Percentiles rank a stretch among this genome's conserved stretches.
Evolutionary conservation across 2,888 invertebrate species (phyloP).

Genomic region (Pseudococcus longispinus): DNA sequence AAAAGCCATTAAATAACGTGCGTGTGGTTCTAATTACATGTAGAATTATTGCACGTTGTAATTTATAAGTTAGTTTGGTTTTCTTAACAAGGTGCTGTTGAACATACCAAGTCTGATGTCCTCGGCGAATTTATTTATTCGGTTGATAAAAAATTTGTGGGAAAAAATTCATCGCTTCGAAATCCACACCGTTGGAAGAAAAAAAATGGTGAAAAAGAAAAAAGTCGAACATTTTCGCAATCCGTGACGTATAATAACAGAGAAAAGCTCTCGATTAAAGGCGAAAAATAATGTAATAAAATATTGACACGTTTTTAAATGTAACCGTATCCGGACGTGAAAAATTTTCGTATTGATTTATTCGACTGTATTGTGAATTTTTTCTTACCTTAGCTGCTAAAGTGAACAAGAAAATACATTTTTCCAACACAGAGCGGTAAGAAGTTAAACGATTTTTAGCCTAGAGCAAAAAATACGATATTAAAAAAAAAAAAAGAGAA

Average conservation of each 20-base stretch:
- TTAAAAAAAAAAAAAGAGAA: slow-evolving; percentile 12
- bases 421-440: neutral
- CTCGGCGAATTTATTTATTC: neutral
- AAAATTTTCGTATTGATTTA: slow-evolving; percentile 38
- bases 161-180: neutral
- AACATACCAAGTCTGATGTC: neutral
- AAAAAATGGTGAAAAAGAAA: neutral
- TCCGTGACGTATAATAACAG: neutral
- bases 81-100: slow-evolving; percentile 32
- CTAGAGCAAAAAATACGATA: slow-evolving; percentile 19
- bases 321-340: neutral
- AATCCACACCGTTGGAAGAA: neutral
- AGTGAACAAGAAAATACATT: slow-evolving; percentile 28
- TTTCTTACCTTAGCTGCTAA: neutral
- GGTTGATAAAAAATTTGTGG: neutral
- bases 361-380: slow-evolving; percentile 21
- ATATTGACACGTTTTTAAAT: slow-evolving; percentile 15
- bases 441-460: slow-evolving; percentile 29
- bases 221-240: neutral
- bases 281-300: slow-evolving; percentile 1
- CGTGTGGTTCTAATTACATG: slow-evolving; percentile 33
- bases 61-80: slow-evolving; percentile 28
- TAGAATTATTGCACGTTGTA: slow-evolving; percentile 29
- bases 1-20: slow-evolving; percentile 35
- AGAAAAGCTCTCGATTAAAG: slow-evolving; percentile 14